Evolutionary conservation across 2,888 invertebrate species (phyloP).

Genomic region (Mamestra brassicae): DNA sequence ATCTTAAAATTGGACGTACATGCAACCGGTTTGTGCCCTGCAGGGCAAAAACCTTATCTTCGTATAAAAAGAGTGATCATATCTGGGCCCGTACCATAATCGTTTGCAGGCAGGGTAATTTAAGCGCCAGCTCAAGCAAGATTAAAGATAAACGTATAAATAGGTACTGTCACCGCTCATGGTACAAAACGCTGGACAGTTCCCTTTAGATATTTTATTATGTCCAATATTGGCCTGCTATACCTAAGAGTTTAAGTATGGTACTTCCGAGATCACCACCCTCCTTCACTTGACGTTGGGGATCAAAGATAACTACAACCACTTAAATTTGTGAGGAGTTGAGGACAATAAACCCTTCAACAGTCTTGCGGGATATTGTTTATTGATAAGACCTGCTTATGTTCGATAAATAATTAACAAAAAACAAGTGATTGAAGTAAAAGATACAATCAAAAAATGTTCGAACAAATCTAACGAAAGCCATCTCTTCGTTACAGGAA

Average conservation of each 20-base stretch:
- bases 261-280: not conserved
- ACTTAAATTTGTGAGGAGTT: too few species aligned
- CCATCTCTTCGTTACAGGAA: conserved; percentile 85
- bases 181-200: not conserved
- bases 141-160: too few species aligned
- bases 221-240: too few species aligned
- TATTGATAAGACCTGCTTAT: too few species aligned
- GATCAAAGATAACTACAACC: not conserved
- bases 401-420: too few species aligned
- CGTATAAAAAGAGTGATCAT: not conserved
- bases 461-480: too few species aligned
- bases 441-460: too few species aligned
- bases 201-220: too few species aligned
- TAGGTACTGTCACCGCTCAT: not conserved
- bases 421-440: not conserved
- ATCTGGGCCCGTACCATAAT: not conserved
- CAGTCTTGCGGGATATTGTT: too few species aligned
- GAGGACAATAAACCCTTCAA: too few species aligned
- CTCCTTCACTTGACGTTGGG: not conserved
- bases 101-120: not conserved
- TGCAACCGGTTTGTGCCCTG: not conserved
- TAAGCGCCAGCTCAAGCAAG: not conserved
- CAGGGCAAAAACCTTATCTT: not conserved
- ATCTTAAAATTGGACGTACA: not conserved
- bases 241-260: too few species aligned